Conservation (phyloP, 2,888 invertebrate species). For the Calameuta idolon region DNA sequence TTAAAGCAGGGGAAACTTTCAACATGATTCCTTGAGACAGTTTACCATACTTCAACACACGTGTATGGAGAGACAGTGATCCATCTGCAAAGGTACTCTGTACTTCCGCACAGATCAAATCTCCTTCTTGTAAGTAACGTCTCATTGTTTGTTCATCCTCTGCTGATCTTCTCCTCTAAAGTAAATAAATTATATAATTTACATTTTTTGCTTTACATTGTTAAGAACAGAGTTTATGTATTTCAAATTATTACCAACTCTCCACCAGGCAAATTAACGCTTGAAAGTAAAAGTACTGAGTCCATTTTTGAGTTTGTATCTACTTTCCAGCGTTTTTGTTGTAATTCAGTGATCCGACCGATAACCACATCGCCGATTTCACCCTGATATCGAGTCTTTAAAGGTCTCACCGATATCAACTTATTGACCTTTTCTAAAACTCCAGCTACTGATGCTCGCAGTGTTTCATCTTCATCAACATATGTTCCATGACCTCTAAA, state of each 20-base stretch:
- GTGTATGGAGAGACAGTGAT: conserved; percentile 91
- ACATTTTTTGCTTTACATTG: background rate
- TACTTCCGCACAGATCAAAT: conserved; percentile 97
- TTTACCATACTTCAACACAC: conserved; percentile 98
- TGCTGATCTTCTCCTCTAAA: conserved; percentile 85
- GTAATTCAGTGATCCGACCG: conserved; percentile 93
- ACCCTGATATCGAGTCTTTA: conserved; percentile 91
- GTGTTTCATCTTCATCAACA: conserved; percentile 80
- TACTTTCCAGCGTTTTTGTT: conserved; percentile 94
- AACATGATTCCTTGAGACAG: conserved; percentile 89
- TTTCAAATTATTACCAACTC: conserved; percentile 78
- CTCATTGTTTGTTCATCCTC: conserved; percentile 99
- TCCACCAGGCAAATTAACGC: conserved; percentile 97
- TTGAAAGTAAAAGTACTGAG: conserved; percentile 87
- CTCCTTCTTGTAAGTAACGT: conserved; percentile 92
- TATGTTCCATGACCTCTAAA: conserved; percentile 97
- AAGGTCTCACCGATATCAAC: conserved; percentile 89
- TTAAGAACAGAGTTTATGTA: background rate
- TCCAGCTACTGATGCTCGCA: conserved; percentile 95
- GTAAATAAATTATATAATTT: conserved; percentile 24
- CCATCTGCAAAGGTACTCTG: conserved; percentile 94
- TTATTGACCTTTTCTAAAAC: conserved; percentile 95
- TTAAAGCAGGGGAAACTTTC: conserved; percentile 90
- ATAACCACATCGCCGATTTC: conserved; percentile 98
- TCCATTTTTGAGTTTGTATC: conserved; percentile 93